These are phyloP conservation scores for Cathartes aura DNA, from an alignment of 2,113 vertebrate genomes.

Conservation along the genomic window DNA sequence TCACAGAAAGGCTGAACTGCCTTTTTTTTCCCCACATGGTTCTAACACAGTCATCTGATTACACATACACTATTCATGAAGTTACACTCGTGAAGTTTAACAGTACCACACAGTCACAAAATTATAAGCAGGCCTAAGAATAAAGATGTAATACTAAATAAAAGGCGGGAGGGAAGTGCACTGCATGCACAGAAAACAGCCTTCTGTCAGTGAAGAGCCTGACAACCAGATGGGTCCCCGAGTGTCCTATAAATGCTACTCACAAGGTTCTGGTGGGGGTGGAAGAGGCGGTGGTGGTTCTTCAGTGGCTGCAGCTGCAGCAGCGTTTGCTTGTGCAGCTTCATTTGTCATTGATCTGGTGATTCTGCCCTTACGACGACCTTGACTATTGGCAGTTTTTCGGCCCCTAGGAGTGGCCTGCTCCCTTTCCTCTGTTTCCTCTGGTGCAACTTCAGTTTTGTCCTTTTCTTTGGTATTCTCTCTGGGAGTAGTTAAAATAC, in stretches of 20 bases:
- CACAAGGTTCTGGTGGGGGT: constrained; percentile 85
- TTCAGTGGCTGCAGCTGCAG: constrained; percentile 81
- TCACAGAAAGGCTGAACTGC: background rate
- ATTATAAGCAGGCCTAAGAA: background rate
- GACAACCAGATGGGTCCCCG: background rate
- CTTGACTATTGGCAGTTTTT: constrained; percentile 98
- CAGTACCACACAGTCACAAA: background rate
- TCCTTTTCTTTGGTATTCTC: constrained; percentile 97
- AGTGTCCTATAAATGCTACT: constrained; percentile 26
- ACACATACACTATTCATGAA: background rate
- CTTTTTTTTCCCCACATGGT: background rate
- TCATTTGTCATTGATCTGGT: constrained; percentile 98
- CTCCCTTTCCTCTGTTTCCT: constrained; percentile 95
- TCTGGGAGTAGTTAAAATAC: constrained; percentile 69
- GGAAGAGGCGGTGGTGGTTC: constrained; percentile 83
- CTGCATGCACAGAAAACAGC: background rate
- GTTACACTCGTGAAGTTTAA: background rate
- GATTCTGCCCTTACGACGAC: constrained; percentile 94
- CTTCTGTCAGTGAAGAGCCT: background rate
- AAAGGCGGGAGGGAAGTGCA: too few relatives aligned
- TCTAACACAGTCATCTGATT: background rate
- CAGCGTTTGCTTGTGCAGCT: constrained; percentile 88
- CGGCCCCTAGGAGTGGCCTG: constrained; percentile 90
- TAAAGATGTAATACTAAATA: background rate
- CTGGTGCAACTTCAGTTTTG: constrained; percentile 86